Evolutionary conservation across 2,113 vertebrate species (phyloP).

Genomic region (Pipa parva): DNA sequence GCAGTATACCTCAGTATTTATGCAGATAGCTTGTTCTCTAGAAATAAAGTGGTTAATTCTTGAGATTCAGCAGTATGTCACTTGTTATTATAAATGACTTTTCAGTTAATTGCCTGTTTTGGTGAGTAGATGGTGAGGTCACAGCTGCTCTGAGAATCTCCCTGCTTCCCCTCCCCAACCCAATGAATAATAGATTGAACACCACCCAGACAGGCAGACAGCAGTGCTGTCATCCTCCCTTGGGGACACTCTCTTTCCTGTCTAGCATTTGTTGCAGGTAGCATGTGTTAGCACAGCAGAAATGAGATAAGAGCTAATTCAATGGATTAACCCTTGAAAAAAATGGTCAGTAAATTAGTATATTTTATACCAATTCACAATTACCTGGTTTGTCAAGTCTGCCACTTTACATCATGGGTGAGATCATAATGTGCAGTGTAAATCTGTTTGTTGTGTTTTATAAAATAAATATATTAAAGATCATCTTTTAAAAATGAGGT

Average conservation of each 20-base stretch:
- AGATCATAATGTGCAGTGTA: no score
- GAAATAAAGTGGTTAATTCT: constrained; percentile 38
- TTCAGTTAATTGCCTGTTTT: constrained; percentile 65
- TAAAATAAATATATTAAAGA: no score
- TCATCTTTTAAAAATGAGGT: no score
- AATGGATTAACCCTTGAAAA: constrained; percentile 3
- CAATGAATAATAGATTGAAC: constrained; percentile 64
- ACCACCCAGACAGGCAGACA: constrained; percentile 61
- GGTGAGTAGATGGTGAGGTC: constrained; percentile 63
- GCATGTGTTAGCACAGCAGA: constrained; percentile 55
- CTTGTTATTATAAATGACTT: constrained; percentile 65
- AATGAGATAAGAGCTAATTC: constrained; percentile 50
- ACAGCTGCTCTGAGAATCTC: constrained; percentile 60
- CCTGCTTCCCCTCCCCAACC: constrained; percentile 55
- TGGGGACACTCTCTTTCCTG: constrained; percentile 54
- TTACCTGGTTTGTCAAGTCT: no score
- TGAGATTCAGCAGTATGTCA: constrained; percentile 53
- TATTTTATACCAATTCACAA: neutral
- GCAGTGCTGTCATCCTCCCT: constrained; percentile 54
- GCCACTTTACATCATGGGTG: no score
- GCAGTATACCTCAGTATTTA: neutral
- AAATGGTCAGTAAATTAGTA: neutral
- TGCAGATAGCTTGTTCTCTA: neutral
- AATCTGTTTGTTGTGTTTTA: no score
- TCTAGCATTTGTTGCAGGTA: constrained; percentile 59